Percentiles rank a stretch among this genome's conserved stretches.
Evolutionary conservation across 2,888 invertebrate species (phyloP).

Genomic region (Rhorus exstirpatorius): DNA sequence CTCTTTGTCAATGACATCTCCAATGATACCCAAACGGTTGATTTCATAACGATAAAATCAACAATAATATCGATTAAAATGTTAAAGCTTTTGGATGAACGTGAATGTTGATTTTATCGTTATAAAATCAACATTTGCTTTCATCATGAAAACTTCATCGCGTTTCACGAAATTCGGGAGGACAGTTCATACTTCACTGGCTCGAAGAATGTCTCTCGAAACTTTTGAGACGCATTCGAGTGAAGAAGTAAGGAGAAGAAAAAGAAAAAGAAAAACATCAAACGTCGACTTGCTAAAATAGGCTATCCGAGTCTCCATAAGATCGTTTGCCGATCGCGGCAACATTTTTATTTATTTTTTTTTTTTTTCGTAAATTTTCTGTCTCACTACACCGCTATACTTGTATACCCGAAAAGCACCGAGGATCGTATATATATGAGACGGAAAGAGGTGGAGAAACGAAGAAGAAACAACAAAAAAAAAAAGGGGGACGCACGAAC

Average conservation of each 20-base stretch:
- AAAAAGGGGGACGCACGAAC: slow-evolving; percentile 52
- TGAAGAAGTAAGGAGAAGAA: not conserved
- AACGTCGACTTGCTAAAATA: slow-evolving; percentile 49
- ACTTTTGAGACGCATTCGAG: slow-evolving; percentile 25
- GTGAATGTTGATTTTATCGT: too few species aligned
- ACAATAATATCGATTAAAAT: too few species aligned
- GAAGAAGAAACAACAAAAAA: slow-evolving; percentile 20
- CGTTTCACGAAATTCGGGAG: not conserved
- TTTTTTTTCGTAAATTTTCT: slow-evolving; percentile 27
- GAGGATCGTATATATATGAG: slow-evolving; percentile 28
- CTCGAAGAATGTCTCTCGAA: slow-evolving; percentile 12
- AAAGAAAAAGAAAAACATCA: slow-evolving; percentile 26
- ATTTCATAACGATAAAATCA: too few species aligned
- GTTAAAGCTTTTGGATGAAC: too few species aligned
- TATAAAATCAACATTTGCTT: slow-evolving; percentile 1
- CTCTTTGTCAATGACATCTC: not conserved
- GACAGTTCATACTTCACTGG: not conserved
- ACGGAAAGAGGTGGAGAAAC: slow-evolving; percentile 12
- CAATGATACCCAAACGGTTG: too few species aligned
- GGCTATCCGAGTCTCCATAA: slow-evolving; percentile 33
- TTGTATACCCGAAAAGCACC: slow-evolving; percentile 37
- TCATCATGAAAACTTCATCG: slow-evolving; percentile 4
- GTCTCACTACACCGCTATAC: slow-evolving; percentile 17
- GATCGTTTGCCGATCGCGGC: slow-evolving; percentile 49
- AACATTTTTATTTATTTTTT: slow-evolving; percentile 32